These are phyloP conservation scores for Ornithorhynchus anatinus DNA, from an alignment of 2,113 vertebrate species.

Conservation along the genomic window DNA sequence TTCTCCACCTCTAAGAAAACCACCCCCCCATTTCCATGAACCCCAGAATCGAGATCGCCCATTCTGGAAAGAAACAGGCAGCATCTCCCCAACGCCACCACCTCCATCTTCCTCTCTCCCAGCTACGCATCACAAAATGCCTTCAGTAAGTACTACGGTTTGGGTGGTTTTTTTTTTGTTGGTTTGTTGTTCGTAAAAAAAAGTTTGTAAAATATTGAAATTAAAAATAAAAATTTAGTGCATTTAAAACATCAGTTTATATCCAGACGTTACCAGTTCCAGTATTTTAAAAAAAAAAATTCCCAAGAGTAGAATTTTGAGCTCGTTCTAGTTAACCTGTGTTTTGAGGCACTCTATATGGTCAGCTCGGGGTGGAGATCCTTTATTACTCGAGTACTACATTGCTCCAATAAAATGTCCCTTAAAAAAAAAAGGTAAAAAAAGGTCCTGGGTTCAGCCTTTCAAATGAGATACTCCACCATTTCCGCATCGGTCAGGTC, in stretches of 20 bases:
- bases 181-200: conserved; percentile 47
- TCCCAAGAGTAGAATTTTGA: conserved; percentile 63
- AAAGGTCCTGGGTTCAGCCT: conserved; percentile 45
- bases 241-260: conserved; percentile 43
- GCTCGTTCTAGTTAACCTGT: conserved; percentile 71
- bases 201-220: conserved; percentile 54
- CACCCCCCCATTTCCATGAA: conserved; percentile 18
- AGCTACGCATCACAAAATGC: conserved; percentile 36
- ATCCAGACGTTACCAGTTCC: conserved; percentile 51
- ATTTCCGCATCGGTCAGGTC: conserved; percentile 78
- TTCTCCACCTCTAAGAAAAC: background rate
- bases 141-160: conserved; percentile 44
- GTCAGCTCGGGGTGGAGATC: conserved; percentile 58
- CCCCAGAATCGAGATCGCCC: conserved; percentile 11
- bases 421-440: conserved; percentile 54
- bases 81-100: background rate
- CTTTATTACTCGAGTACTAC: conserved; percentile 69
- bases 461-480: conserved; percentile 85
- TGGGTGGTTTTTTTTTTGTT: conserved; percentile 16
- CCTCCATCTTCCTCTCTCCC: conserved; percentile 7
- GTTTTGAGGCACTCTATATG: conserved; percentile 61
- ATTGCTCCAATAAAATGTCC: conserved; percentile 62
- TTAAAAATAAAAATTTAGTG: conserved; percentile 48
- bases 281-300: conserved; percentile 57
- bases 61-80: conserved; percentile 4